Conservation (phyloP, 2,888 invertebrate genomes). For the Nephrotoma flavescens region DNA sequence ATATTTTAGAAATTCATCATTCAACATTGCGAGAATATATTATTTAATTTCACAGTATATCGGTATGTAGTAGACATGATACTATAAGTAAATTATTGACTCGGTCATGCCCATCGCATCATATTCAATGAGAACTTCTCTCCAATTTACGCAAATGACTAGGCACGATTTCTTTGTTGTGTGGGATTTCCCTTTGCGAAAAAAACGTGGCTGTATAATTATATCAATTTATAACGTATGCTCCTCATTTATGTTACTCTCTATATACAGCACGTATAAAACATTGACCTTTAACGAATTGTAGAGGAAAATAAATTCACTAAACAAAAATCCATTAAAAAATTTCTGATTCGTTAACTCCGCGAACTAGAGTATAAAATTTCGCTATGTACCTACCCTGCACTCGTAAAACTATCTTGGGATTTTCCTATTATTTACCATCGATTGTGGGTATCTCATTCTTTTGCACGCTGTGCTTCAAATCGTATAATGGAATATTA, state of each 20-base stretch:
- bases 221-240: background rate
- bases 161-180: background rate
- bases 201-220: background rate
- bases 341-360: background rate
- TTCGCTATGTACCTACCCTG: background rate
- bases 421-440: background rate
- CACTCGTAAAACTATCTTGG: background rate
- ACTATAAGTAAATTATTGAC: background rate
- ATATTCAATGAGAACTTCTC: background rate
- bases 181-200: background rate
- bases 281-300: background rate
- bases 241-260: background rate
- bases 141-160: background rate
- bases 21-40: background rate
- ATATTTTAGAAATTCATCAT: background rate
- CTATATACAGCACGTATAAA: background rate
- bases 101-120: background rate
- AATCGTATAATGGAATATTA: background rate
- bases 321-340: background rate
- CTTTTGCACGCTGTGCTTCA: background rate
- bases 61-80: background rate
- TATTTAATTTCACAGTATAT: background rate
- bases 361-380: background rate
- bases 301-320: background rate
- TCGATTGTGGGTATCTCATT: background rate